Conservation (phyloP, 2,888 invertebrate genomes). For the Melanophora roralis region DNA sequence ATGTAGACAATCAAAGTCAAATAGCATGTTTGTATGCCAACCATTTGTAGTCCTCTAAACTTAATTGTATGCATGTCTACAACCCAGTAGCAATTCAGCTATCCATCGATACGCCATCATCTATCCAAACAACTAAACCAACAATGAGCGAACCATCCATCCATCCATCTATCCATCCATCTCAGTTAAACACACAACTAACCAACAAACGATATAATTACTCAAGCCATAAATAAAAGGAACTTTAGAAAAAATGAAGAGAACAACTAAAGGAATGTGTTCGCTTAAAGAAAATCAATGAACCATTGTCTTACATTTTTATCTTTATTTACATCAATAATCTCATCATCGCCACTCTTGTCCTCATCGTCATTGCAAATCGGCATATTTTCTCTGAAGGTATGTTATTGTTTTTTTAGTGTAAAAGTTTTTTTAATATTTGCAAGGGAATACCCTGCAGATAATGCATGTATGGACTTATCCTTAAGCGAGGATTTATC, state of each 20-base stretch:
- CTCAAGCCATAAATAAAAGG: conserved; percentile 32
- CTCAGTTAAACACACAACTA: conserved; percentile 5
- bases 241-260: conserved; percentile 1
- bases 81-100: not conserved
- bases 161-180: not conserved
- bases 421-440: not conserved
- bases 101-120: not conserved
- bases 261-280: conserved; percentile 14
- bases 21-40: conserved; percentile 22
- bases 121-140: not conserved
- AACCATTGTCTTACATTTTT: conserved; percentile 46
- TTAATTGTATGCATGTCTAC: not conserved
- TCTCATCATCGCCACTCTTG: conserved; percentile 33
- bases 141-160: not conserved
- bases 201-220: conserved; percentile 28
- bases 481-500: too few species aligned
- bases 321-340: conserved; percentile 41
- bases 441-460: not conserved
- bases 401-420: not conserved
- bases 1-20: conserved; percentile 37
- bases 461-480: too few species aligned
- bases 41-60: not conserved
- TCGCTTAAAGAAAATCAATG: conserved; percentile 45
- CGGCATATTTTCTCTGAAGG: conserved; percentile 14
- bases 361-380: conserved; percentile 33